phyloP scores from a whole-genome alignment of 1,140 invertebrate genomes.

The Maconellicoccus hirsutus region DNA sequence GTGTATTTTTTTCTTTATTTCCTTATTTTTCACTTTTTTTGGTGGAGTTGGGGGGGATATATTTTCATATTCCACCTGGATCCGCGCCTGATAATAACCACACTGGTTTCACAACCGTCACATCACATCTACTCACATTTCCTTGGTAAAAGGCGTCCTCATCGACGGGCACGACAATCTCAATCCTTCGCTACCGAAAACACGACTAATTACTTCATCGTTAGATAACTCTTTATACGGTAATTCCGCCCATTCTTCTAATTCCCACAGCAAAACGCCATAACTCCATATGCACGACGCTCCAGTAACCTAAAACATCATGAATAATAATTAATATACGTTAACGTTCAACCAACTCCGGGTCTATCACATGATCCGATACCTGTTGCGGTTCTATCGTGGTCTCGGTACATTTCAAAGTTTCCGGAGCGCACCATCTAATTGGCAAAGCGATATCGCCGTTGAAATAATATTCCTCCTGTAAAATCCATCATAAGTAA shows the following conservation, averaged over 20 bases:
- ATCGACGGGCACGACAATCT: background rate
- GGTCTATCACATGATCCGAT: background rate
- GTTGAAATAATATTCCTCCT: slow-evolving; percentile 58
- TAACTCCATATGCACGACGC: slow-evolving; percentile 76
- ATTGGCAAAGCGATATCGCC: slow-evolving; percentile 56
- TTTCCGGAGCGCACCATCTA: slow-evolving; percentile 65
- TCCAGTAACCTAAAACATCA: slow-evolving; percentile 43
- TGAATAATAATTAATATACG: too few species aligned
- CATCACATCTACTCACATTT: slow-evolving; percentile 15
- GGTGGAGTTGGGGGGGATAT: too few species aligned
- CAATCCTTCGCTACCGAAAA: slow-evolving; percentile 23
- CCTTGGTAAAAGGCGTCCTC: background rate
- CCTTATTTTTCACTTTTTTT: too few species aligned
- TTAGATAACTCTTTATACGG: slow-evolving; percentile 54
- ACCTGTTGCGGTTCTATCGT: slow-evolving; percentile 53
- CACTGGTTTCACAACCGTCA: too few species aligned
- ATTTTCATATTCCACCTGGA: too few species aligned
- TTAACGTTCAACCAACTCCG: too few species aligned
- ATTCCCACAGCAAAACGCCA: slow-evolving; percentile 66
- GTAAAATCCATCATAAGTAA: background rate
- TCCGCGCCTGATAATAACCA: too few species aligned
- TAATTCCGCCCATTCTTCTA: slow-evolving; percentile 56
- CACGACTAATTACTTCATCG: slow-evolving; percentile 51
- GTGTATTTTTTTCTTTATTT: too few species aligned
- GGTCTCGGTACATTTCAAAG: slow-evolving; percentile 50